Conservation (phyloP, 2,113 vertebrate genomes). For the Oncorhynchus gorbuscha region DNA sequence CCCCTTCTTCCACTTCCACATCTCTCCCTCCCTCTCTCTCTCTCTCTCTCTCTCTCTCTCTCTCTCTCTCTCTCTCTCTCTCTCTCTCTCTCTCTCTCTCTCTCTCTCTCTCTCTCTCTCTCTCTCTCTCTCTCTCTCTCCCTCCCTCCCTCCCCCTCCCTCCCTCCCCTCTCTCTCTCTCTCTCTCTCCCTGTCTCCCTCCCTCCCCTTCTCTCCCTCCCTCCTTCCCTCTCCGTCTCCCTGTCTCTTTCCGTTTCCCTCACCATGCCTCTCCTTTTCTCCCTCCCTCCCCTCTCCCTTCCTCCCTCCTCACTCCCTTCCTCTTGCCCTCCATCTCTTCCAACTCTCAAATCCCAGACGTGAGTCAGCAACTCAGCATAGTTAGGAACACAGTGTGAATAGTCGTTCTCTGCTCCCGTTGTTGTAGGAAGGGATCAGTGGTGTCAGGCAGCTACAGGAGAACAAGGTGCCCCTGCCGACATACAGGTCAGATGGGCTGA, state of each 20-base stretch:
- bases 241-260: neutral
- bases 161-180: accelerated
- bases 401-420: neutral
- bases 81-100: too few species aligned
- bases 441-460: conserved; percentile 18
- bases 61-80: too few species aligned
- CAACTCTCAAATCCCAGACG: neutral
- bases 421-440: neutral
- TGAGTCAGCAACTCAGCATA: neutral
- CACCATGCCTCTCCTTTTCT: neutral
- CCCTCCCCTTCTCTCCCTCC: too few species aligned
- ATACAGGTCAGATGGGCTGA: conserved; percentile 26
- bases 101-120: accelerated
- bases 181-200: too few species aligned
- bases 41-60: too few species aligned
- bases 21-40: too few species aligned
- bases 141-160: too few species aligned
- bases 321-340: neutral
- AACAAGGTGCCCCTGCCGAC: conserved; percentile 29
- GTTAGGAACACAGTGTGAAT: too few species aligned
- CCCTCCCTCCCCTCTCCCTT: too few species aligned
- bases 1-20: too few species aligned
- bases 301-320: neutral
- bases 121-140: too few species aligned
- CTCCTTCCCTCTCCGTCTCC: too few species aligned